A percentile compares a stretch with the other conserved stretches of the same genome.
These are phyloP conservation scores for Agrochola circellaris DNA, from an alignment of 2,888 invertebrate genomes.

Conservation along the genomic window DNA sequence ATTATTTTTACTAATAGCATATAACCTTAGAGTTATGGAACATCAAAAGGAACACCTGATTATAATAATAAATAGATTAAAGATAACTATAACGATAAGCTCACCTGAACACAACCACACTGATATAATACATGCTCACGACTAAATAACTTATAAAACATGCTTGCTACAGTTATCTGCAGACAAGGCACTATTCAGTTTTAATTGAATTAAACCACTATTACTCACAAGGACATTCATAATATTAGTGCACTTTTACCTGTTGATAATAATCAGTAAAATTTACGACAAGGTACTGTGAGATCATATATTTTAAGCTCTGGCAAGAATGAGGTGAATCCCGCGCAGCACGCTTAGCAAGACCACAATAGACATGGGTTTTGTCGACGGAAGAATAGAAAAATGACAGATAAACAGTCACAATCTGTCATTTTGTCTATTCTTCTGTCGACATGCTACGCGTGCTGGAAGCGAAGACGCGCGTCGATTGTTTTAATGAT, in stretches of 20 bases:
- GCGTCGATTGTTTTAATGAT: too few relatives aligned
- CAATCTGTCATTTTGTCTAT: too few relatives aligned
- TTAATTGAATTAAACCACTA: background rate
- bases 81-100: background rate
- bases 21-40: too few relatives aligned
- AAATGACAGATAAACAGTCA: too few relatives aligned
- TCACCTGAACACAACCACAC: constrained; percentile 42
- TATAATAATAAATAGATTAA: background rate
- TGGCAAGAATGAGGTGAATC: too few relatives aligned
- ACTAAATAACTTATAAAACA: constrained; percentile 5
- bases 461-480: too few relatives aligned
- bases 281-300: background rate
- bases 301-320: background rate
- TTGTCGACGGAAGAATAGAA: too few relatives aligned
- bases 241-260: background rate
- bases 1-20: too few relatives aligned
- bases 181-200: background rate
- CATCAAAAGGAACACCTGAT: too few relatives aligned
- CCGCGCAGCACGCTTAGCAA: too few relatives aligned
- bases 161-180: background rate
- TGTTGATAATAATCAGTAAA: background rate
- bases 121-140: constrained; percentile 17
- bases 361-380: too few relatives aligned
- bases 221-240: background rate
- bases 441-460: too few relatives aligned